Conservation (phyloP, 2,113 vertebrate genomes). For the Redunca redunca region DNA sequence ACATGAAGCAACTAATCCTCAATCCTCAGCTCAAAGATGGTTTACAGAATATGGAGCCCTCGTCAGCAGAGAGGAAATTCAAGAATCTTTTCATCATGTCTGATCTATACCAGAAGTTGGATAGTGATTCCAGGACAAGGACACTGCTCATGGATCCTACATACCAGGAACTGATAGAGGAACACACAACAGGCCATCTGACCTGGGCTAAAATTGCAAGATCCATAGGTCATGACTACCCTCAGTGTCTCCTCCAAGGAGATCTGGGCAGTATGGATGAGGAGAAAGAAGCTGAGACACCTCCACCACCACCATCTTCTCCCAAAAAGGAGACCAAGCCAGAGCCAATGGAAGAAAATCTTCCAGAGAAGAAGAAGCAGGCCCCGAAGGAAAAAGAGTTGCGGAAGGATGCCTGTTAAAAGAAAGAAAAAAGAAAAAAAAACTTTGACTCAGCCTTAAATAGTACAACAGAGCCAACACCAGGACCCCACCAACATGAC, state of each 20-base stretch:
- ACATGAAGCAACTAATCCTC: constrained; percentile 86
- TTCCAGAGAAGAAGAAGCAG: constrained; percentile 92
- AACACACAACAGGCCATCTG: constrained; percentile 85
- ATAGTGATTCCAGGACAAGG: constrained; percentile 86
- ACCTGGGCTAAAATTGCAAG: constrained; percentile 89
- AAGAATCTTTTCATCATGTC: constrained; percentile 93
- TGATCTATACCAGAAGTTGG: constrained; percentile 90
- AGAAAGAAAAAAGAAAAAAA: constrained; percentile 63
- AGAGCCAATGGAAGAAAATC: constrained; percentile 90
- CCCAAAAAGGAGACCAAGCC: constrained; percentile 86
- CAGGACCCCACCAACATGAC: constrained; percentile 92
- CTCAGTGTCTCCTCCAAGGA: constrained; percentile 90
- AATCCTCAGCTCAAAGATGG: constrained; percentile 92
- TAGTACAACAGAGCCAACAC: constrained; percentile 86
- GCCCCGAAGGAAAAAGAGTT: constrained; percentile 90
- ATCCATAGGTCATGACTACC: constrained; percentile 90
- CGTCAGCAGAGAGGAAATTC: constrained; percentile 88
- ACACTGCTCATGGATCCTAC: constrained; percentile 86
- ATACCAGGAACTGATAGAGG: constrained; percentile 89
- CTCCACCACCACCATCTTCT: constrained; percentile 83
- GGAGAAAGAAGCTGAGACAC: constrained; percentile 84
- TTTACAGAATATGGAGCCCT: constrained; percentile 89
- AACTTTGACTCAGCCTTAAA: constrained; percentile 86
- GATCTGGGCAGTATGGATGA: constrained; percentile 88
- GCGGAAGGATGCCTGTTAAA: constrained; percentile 90